These are phyloP conservation scores for Chrysodeixis includens DNA, from an alignment of 2,888 invertebrate genomes.

Conservation along the genomic window DNA sequence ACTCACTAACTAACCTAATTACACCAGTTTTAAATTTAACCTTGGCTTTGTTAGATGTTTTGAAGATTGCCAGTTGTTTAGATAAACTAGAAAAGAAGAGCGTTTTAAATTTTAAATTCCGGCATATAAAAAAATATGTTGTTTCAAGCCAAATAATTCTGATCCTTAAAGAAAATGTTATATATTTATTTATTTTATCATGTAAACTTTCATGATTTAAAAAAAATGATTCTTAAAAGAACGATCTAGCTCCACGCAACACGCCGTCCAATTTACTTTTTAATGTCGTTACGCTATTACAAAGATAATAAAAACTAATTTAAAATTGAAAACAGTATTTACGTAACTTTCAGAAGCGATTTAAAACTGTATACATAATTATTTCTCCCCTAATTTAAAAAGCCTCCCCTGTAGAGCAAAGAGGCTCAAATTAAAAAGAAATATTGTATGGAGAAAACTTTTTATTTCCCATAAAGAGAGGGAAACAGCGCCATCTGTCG, in stretches of 20 bases:
- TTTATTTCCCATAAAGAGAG: conserved; percentile 30
- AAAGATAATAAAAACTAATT: conserved; percentile 16
- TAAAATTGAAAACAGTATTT: conserved; percentile 26
- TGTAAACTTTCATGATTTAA: background rate
- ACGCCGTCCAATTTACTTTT: background rate
- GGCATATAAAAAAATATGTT: too few species aligned
- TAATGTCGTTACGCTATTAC: background rate
- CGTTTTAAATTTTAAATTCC: background rate
- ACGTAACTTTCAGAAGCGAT: conserved; percentile 27
- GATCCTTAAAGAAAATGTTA: too few species aligned
- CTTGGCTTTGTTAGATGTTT: conserved; percentile 22
- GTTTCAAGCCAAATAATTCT: too few species aligned
- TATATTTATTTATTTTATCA: background rate
- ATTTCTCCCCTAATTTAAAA: conserved; percentile 16
- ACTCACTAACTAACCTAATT: conserved; percentile 41
- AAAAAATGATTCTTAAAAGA: background rate
- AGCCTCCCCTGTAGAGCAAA: conserved; percentile 21
- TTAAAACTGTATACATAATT: conserved; percentile 36
- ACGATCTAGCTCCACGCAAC: background rate
- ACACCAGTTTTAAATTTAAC: conserved; percentile 34
- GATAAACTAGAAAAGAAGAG: background rate
- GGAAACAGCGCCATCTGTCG: conserved; percentile 53
- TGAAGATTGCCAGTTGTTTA: background rate
- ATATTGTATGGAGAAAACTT: conserved; percentile 49
- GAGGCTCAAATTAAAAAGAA: conserved; percentile 44